phyloP scores from a whole-genome alignment of 2,888 invertebrate genomes.

The Caenorhabditis parvicauda region DNA sequence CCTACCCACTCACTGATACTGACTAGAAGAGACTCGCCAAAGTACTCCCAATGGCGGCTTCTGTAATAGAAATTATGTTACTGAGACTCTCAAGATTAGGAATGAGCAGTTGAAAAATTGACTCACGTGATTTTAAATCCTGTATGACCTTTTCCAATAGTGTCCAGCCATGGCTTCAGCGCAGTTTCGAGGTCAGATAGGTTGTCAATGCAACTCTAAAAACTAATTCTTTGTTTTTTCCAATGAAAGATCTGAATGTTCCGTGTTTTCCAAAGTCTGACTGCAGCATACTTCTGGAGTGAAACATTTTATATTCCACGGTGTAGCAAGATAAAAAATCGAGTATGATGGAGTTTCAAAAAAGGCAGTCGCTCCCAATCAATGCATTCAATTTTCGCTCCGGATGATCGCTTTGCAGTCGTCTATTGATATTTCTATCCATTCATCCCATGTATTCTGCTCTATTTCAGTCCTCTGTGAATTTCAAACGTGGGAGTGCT shows the following conservation, averaged over 20 bases:
- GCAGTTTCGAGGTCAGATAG: conserved; percentile 43
- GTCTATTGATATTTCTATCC: too few relatives aligned
- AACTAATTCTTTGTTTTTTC: background rate
- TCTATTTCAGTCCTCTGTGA: too few relatives aligned
- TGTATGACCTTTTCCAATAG: conserved; percentile 48
- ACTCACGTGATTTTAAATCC: conserved; percentile 50
- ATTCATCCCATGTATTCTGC: too few relatives aligned
- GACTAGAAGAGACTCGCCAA: conserved; percentile 44
- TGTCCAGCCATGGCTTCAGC: conserved; percentile 48
- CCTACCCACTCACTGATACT: conserved; percentile 47
- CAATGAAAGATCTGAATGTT: background rate
- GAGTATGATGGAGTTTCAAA: too few relatives aligned
- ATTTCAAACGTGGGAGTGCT: too few relatives aligned
- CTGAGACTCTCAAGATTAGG: background rate
- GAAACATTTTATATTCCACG: too few relatives aligned
- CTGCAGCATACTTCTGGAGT: too few relatives aligned
- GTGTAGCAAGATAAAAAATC: too few relatives aligned
- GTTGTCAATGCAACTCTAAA: conserved; percentile 48
- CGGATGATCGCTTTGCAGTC: too few relatives aligned
- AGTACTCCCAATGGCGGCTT: conserved; percentile 52
- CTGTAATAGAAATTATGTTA: conserved; percentile 15
- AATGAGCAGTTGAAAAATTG: background rate
- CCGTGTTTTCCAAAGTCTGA: too few relatives aligned
- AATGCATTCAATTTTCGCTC: too few relatives aligned
- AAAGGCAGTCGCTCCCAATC: too few relatives aligned